These are phyloP conservation scores for Meles meles DNA, from an alignment of 2,113 vertebrate species.

Conservation along the genomic window DNA sequence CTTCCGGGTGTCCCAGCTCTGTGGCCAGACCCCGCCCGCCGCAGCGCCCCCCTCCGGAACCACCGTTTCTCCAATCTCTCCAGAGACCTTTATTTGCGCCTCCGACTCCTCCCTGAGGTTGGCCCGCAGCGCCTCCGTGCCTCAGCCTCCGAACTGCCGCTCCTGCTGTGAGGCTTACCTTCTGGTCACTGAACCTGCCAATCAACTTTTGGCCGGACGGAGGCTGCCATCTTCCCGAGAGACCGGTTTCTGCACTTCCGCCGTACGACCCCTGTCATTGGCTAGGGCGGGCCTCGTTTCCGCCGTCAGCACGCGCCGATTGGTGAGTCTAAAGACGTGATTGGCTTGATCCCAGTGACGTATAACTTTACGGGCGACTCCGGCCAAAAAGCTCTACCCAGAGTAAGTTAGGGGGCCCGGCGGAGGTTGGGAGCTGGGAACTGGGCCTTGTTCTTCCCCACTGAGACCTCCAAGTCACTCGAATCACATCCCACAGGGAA, in stretches of 20 bases:
- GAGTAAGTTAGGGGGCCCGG: not conserved
- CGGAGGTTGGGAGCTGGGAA: rapidly evolving
- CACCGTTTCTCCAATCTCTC: not conserved
- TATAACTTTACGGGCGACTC: not conserved
- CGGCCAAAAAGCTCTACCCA: no score
- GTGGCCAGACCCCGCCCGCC: not conserved
- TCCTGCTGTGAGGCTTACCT: not conserved
- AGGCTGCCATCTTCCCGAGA: slow-evolving; percentile 16
- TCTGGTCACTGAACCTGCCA: not conserved
- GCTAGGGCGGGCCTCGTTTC: not conserved
- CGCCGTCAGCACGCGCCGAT: not conserved
- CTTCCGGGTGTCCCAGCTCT: not conserved
- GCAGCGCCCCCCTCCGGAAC: not conserved
- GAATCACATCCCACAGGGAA: not conserved
- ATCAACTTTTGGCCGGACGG: not conserved
- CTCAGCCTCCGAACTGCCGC: not conserved
- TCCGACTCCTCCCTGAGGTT: not conserved
- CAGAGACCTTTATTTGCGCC: not conserved
- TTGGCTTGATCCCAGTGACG: not conserved
- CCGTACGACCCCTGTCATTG: slow-evolving; percentile 44
- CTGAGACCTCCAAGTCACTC: not conserved
- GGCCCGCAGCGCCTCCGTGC: not conserved
- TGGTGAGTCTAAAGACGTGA: not conserved
- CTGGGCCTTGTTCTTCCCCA: not conserved
- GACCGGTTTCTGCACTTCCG: slow-evolving; percentile 22